Conservation (phyloP, 2,113 vertebrate species). For the Myiozetetes cayanensis region DNA sequence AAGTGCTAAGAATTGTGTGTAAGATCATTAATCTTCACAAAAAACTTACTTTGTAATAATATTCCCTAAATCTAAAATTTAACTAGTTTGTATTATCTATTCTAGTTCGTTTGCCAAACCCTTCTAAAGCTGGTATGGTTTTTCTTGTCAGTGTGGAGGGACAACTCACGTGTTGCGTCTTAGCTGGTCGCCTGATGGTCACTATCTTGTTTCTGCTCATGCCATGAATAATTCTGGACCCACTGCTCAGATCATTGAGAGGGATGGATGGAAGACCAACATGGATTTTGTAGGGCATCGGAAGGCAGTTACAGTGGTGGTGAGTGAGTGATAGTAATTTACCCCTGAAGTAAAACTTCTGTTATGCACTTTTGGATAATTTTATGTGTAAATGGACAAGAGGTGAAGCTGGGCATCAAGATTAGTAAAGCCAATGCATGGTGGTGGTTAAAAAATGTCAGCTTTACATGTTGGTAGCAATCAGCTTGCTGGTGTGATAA, state of each 20-base stretch:
- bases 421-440: not conserved
- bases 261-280: constrained; percentile 98
- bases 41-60: not conserved
- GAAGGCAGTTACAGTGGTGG: constrained; percentile 98
- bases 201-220: constrained; percentile 97
- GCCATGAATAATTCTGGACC: constrained; percentile 99
- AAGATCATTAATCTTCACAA: not conserved
- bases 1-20: not conserved
- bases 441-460: not conserved
- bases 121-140: not conserved
- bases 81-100: not conserved
- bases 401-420: not conserved
- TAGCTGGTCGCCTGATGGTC: constrained; percentile 98
- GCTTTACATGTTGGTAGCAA: not conserved
- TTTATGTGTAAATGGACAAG: not conserved
- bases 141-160: constrained; percentile 87
- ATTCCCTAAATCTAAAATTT: not conserved
- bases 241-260: constrained; percentile 96
- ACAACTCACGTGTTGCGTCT: constrained; percentile 95
- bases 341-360: not conserved
- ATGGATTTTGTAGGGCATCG: constrained; percentile 99
- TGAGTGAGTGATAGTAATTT: constrained; percentile 64
- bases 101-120: not conserved
- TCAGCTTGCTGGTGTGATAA: not conserved
- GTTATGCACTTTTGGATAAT: not conserved